Evolutionary conservation across 1,140 invertebrate species (phyloP).

Genomic region (Pogonomyrmex barbatus): DNA sequence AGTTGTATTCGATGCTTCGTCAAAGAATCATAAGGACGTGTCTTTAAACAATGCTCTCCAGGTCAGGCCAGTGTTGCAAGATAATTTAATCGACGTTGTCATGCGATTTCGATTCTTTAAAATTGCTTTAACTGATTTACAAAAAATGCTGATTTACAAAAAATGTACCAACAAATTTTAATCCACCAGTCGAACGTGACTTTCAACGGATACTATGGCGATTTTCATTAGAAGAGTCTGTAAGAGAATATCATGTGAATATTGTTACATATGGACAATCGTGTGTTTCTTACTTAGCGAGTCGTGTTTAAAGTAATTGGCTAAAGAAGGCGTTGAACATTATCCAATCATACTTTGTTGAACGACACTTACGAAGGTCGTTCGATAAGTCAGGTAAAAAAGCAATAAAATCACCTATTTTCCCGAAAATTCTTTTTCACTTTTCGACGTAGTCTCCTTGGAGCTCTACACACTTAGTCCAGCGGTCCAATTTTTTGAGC

Average conservation of each 20-base stretch:
- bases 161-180: constrained; percentile 22
- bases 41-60: constrained; percentile 11
- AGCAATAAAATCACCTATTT: too few relatives aligned
- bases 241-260: constrained; percentile 74
- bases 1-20: constrained; percentile 17
- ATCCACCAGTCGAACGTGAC: background rate
- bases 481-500: too few relatives aligned
- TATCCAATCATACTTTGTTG: too few relatives aligned
- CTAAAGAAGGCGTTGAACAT: too few relatives aligned
- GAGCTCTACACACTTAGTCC: too few relatives aligned
- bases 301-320: too few relatives aligned
- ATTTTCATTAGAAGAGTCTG: background rate
- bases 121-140: background rate
- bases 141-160: constrained; percentile 47
- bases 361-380: too few relatives aligned
- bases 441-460: too few relatives aligned
- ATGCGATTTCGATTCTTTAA: constrained; percentile 34
- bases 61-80: background rate
- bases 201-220: constrained; percentile 12
- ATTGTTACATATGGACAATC: constrained; percentile 82
- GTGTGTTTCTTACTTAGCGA: constrained; percentile 76
- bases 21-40: background rate
- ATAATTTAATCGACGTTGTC: constrained; percentile 39
- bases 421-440: too few relatives aligned
- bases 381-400: too few relatives aligned